These are phyloP conservation scores for Scaptodrosophila latifasciaeformis DNA, from an alignment of 2,888 invertebrate genomes.

Conservation along the genomic window DNA sequence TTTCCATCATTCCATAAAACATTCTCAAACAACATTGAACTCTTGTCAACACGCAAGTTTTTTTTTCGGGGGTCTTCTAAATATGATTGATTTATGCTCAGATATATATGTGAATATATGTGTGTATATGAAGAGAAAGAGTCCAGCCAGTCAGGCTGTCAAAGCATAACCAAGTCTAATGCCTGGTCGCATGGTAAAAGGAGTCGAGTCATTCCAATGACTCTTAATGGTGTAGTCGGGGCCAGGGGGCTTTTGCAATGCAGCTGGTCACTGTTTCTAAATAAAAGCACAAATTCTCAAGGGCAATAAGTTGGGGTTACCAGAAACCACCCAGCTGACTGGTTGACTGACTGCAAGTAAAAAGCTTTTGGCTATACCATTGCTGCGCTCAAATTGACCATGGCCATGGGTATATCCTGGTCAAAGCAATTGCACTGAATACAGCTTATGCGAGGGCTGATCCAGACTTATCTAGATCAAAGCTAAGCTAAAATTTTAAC, in stretches of 20 bases:
- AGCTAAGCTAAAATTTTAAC: no score
- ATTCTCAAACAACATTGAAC: constrained; percentile 15
- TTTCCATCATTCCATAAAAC: not conserved
- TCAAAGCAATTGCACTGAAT: constrained; percentile 8
- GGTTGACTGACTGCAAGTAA: constrained; percentile 23
- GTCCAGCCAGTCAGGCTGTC: no score
- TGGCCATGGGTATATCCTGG: constrained; percentile 5
- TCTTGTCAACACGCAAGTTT: constrained; percentile 15
- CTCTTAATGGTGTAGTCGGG: not conserved
- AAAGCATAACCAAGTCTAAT: constrained; percentile 19
- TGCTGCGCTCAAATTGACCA: constrained; percentile 36
- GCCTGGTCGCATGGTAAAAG: constrained; percentile 36
- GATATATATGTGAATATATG: no score
- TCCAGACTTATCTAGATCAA: no score
- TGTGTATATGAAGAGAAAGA: not conserved
- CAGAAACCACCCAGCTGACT: no score
- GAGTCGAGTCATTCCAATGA: constrained; percentile 31
- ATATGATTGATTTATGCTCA: constrained; percentile 59
- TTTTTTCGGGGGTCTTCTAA: constrained; percentile 25
- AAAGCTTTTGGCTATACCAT: constrained; percentile 18
- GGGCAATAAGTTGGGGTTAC: no score
- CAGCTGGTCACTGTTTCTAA: no score
- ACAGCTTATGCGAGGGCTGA: no score
- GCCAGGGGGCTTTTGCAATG: not conserved
- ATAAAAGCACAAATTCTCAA: no score